These are phyloP conservation scores for Phalacrocorax carbo DNA, from an alignment of 2,113 vertebrate species.

Conservation along the genomic window DNA sequence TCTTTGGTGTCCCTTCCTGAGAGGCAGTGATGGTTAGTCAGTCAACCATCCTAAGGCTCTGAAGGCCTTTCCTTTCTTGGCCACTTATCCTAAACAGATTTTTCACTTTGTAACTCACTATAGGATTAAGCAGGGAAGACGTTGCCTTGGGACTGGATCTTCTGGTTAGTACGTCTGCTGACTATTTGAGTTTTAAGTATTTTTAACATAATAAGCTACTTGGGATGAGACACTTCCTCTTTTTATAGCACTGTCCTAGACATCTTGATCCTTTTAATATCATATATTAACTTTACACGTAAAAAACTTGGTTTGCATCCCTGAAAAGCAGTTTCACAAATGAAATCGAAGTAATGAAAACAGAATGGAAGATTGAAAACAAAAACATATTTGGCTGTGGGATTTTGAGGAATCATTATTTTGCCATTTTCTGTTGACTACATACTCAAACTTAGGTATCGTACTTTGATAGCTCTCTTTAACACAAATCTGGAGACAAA, in stretches of 20 bases:
- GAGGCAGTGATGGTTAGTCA: neutral
- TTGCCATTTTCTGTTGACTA: neutral
- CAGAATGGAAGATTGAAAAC: neutral
- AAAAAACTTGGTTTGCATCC: neutral
- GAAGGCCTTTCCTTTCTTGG: neutral
- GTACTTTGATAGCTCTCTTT: neutral
- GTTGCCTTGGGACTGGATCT: neutral
- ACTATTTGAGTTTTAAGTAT: neutral
- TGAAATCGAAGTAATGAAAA: neutral
- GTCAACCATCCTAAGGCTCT: neutral
- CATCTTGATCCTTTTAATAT: neutral
- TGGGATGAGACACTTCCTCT: neutral
- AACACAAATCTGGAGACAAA: neutral
- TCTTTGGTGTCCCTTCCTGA: neutral
- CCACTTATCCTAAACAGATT: neutral
- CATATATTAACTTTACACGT: neutral
- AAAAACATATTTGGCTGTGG: neutral
- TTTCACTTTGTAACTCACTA: neutral
- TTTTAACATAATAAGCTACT: neutral
- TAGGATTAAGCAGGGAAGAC: neutral
- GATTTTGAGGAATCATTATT: neutral
- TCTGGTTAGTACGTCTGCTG: neutral
- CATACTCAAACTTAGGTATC: neutral
- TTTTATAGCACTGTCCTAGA: neutral
- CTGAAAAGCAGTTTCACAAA: neutral